These are phyloP conservation scores for Columbina picui DNA, from an alignment of 2,113 vertebrate genomes.

Conservation along the genomic window DNA sequence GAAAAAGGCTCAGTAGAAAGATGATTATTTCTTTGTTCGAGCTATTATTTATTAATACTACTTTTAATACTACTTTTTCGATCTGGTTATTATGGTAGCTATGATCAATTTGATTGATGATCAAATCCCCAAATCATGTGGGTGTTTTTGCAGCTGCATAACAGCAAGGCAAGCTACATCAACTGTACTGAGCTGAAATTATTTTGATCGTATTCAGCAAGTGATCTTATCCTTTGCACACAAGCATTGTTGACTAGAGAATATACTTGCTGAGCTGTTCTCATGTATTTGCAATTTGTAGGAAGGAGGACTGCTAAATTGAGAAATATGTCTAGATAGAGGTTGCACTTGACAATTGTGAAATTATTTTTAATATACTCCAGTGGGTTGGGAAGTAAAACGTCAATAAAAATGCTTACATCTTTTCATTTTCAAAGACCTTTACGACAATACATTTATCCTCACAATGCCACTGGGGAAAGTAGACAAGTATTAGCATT, in stretches of 20 bases:
- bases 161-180: not conserved
- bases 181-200: not conserved
- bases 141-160: not conserved
- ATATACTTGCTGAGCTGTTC: not conserved
- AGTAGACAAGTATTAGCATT: not conserved
- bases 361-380: slow-evolving; percentile 35
- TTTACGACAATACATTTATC: slow-evolving; percentile 15
- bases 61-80: not conserved
- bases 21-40: not conserved
- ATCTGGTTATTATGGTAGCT: not conserved
- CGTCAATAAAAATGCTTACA: slow-evolving; percentile 1
- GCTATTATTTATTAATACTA: not conserved
- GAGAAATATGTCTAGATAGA: not conserved
- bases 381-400: not conserved
- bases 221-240: not conserved
- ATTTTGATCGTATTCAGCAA: not conserved
- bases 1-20: not conserved
- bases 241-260: not conserved
- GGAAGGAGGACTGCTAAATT: not conserved
- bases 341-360: not conserved
- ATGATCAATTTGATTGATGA: not conserved
- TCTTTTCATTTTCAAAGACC: slow-evolving; percentile 24
- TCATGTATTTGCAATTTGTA: not conserved
- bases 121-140: not conserved
- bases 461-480: not conserved